phyloP scores from a whole-genome alignment of 1,140 invertebrate genomes.

The Papilio xuthus region DNA sequence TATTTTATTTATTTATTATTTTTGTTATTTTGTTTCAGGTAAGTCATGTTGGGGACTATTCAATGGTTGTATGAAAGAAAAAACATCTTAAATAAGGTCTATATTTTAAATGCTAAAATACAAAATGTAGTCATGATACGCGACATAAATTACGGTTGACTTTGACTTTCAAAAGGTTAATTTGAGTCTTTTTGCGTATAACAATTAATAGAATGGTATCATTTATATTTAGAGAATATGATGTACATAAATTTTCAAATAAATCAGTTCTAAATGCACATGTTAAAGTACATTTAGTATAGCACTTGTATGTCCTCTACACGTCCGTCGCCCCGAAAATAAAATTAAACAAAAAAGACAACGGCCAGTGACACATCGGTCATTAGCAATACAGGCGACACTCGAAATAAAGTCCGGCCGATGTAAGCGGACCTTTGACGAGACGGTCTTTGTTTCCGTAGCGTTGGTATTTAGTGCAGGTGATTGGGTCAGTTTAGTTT shows the following conservation, averaged over 20 bases:
- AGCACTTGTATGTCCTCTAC: constrained; percentile 9
- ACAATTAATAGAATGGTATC: background rate
- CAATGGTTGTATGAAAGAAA: no score
- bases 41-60: background rate
- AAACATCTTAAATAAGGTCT: no score
- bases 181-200: background rate
- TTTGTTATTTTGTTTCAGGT: no score
- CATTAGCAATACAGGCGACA: constrained; percentile 51
- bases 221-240: background rate
- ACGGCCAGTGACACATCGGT: constrained; percentile 54
- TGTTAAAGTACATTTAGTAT: background rate
- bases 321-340: constrained; percentile 29
- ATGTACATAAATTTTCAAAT: background rate
- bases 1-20: no score
- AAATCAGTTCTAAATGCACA: background rate
- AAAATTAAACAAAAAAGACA: constrained; percentile 51
- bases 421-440: constrained; percentile 41
- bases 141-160: background rate
- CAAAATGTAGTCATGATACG: no score
- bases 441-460: constrained; percentile 33
- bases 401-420: constrained; percentile 54
- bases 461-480: constrained; percentile 40
- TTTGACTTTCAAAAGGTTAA: background rate
- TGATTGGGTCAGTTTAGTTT: constrained; percentile 42
- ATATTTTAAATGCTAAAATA: no score